These are phyloP conservation scores for Cheiracanthium punctorium DNA, from an alignment of 2,888 invertebrate species.

Conservation along the genomic window DNA sequence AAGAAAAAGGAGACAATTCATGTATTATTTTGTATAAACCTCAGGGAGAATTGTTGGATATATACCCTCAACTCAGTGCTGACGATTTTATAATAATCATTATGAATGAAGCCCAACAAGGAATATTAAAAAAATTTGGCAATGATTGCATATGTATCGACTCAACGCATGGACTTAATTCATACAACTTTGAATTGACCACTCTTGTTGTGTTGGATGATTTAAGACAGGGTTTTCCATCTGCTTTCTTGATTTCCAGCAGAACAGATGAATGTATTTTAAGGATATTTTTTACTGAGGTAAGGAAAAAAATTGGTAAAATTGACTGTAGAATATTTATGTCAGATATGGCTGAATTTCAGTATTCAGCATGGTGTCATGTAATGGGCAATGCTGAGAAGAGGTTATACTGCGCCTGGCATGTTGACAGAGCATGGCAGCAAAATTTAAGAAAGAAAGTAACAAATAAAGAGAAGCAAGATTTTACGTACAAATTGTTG, in stretches of 20 bases:
- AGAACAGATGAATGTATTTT: not conserved
- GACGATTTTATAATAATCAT: constrained; percentile 21
- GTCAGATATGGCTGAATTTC: constrained; percentile 54
- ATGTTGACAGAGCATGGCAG: constrained; percentile 26
- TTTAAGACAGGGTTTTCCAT: constrained; percentile 27
- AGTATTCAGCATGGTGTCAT: constrained; percentile 68
- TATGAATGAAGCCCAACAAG: constrained; percentile 35
- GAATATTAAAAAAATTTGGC: constrained; percentile 30
- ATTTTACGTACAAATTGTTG: not conserved
- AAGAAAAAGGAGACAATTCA: not conserved
- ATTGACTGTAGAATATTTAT: constrained; percentile 37
- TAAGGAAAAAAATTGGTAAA: not conserved
- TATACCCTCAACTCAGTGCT: not conserved
- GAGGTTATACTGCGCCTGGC: constrained; percentile 52
- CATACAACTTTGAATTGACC: constrained; percentile 26
- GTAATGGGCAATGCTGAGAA: constrained; percentile 10
- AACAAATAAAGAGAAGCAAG: constrained; percentile 18
- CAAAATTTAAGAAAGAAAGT: constrained; percentile 7
- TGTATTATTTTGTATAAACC: constrained; percentile 1
- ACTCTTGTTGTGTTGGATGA: constrained; percentile 21
- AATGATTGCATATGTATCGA: constrained; percentile 33
- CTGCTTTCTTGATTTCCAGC: constrained; percentile 23
- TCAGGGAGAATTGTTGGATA: not conserved
- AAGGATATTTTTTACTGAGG: not conserved
- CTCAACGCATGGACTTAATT: constrained; percentile 33